phyloP scores from a whole-genome alignment of 2,888 invertebrate species.

The Chydorus sphaericus region DNA sequence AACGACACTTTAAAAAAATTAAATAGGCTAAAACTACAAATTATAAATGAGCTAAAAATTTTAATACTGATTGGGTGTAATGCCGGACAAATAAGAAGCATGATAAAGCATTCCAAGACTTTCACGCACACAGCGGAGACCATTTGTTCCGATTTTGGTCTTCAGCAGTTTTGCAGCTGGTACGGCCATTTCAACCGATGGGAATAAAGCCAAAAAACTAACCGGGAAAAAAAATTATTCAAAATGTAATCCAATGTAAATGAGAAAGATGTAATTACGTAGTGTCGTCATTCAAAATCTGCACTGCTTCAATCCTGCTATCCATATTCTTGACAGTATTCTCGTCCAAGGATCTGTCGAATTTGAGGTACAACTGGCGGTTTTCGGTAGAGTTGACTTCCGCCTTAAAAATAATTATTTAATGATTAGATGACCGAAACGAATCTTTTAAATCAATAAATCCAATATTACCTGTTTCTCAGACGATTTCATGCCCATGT shows the following conservation, averaged over 20 bases:
- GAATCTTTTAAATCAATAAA: not conserved
- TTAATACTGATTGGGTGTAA: not conserved
- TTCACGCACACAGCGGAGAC: not conserved
- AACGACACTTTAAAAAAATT: slow-evolving; percentile 2
- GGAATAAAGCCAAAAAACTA: not conserved
- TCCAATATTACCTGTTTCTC: not conserved
- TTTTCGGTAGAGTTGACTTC: not conserved
- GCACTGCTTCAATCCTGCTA: not conserved
- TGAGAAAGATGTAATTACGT: not conserved
- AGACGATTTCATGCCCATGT: slow-evolving; percentile 5
- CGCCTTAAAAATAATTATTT: not conserved
- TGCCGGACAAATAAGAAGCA: not conserved
- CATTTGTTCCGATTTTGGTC: not conserved
- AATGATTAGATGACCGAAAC: not conserved
- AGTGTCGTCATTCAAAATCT: not conserved
- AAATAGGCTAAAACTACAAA: not conserved
- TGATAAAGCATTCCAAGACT: not conserved
- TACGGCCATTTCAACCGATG: not conserved
- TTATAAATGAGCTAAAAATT: not conserved
- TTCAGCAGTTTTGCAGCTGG: not conserved
- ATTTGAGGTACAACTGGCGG: not conserved
- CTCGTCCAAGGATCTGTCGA: not conserved
- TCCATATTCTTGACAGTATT: slow-evolving; percentile 1
- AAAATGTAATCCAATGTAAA: not conserved
- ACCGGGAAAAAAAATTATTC: not conserved